Evolutionary conservation across 2,113 vertebrate genomes (phyloP), one percentile per base, ranked within the genome.

Genomic region (Syrrhaptes paradoxus): DNA sequence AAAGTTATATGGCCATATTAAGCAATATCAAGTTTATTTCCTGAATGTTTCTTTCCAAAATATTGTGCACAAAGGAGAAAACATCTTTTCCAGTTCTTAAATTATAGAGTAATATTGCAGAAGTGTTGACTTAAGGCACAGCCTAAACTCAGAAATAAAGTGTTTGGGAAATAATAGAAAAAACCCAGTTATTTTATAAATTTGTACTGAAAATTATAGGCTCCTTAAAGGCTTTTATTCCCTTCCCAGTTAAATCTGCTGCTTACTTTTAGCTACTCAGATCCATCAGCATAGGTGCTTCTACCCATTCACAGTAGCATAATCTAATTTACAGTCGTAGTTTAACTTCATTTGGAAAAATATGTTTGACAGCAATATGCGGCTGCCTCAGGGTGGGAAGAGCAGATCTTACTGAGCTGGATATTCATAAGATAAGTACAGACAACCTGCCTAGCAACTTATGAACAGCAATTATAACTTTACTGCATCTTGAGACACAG

Each of bases 291-390:
- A 38, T 74, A 76, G 29, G 17, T 75, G 17, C 36, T 8, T 85
- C 57, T 72, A 36, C 62, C 19, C 46, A 18, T 87, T 95, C 54
- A 70, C 49, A 91, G 28, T 2, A 2, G n/a, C 62, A 29, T 31
- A 26, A 75, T 76, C 41, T 91, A 78, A 91, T 94, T 91, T 85
- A 32, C 12, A 68, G 74, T 79, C 25, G 2, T 65, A 65, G 54
- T 78, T 89, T 68, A 75, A 65, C 54, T 91, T 73, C 24, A 36
- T 90, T 88, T 95, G 70, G 87, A 90, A 61, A 68, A 95, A 74
- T 11, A 57, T 52, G 41, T 88, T 76, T 93, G 76, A 92, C 73
- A 87, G 34, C 83, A 55, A 11, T 20, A 52, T 78, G 73, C 51
- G 67, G 41, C 28, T 84, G 90, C 76, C 72, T 90, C 65, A 17